Evolutionary conservation across 2,888 invertebrate genomes (phyloP).

Genomic region (Carpatolechia fugitivella): DNA sequence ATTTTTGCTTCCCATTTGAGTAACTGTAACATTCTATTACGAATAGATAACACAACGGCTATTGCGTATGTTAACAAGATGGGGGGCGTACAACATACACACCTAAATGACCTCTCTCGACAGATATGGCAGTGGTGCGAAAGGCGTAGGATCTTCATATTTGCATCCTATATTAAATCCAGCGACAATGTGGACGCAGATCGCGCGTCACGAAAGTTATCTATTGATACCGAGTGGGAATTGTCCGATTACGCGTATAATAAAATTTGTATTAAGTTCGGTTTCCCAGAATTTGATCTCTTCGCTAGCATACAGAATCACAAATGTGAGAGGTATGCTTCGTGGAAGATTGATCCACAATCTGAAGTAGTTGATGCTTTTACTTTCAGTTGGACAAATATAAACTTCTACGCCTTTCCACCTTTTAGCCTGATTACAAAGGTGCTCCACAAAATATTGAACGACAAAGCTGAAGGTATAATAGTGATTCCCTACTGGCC

Average conservation of each 20-base stretch:
- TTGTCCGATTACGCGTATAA: background rate
- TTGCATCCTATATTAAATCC: slow-evolving; percentile 2
- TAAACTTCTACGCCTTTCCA: background rate
- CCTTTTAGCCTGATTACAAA: background rate
- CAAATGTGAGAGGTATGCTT: slow-evolving; percentile 5
- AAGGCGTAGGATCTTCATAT: background rate
- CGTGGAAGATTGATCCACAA: slow-evolving; percentile 8
- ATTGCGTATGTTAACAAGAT: slow-evolving; percentile 10
- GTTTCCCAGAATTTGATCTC: background rate
- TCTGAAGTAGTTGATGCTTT: background rate
- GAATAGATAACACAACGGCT: slow-evolving; percentile 14
- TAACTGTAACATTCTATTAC: background rate
- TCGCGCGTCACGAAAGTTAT: background rate
- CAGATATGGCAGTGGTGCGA: slow-evolving; percentile 13
- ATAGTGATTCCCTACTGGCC: slow-evolving; percentile 28
- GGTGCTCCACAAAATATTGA: slow-evolving; percentile 18
- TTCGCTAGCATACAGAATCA: background rate
- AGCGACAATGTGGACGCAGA: slow-evolving; percentile 6
- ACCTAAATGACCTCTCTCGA: background rate
- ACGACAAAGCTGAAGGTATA: slow-evolving; percentile 24
- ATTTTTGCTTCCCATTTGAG: background rate
- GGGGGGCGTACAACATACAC: slow-evolving; percentile 10
- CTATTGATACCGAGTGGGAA: slow-evolving; percentile 11
- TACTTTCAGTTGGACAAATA: background rate
- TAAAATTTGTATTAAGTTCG: background rate